Conservation (phyloP, 2,113 vertebrate genomes). For the Upupa epops region DNA sequence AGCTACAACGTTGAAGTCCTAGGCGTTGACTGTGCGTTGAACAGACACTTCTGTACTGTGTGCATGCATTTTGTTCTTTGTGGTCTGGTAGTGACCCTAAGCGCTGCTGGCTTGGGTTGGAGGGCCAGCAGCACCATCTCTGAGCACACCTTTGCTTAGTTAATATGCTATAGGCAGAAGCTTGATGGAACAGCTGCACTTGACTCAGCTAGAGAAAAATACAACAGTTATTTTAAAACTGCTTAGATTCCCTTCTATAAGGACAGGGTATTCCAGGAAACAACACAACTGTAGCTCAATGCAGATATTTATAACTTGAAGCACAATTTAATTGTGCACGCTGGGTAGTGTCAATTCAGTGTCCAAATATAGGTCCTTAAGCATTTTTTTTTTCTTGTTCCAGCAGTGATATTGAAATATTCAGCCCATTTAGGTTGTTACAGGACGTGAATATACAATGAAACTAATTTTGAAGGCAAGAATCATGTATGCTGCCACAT, state of each 20-base stretch:
- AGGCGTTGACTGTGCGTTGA: background rate
- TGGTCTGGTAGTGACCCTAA: background rate
- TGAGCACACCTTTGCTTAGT: background rate
- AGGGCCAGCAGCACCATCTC: background rate
- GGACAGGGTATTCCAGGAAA: slow-evolving; percentile 37
- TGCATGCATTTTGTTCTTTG: background rate
- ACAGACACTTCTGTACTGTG: background rate
- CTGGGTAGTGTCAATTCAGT: background rate
- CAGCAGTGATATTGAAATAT: background rate
- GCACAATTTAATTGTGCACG: background rate
- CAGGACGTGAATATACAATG: background rate
- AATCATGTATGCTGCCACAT: background rate
- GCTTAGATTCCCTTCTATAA: slow-evolving; percentile 3
- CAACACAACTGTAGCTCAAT: background rate
- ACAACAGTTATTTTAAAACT: slow-evolving; percentile 3
- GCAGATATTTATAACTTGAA: slow-evolving; percentile 18
- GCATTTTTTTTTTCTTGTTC: background rate
- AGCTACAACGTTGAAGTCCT: background rate
- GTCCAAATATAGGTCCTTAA: slow-evolving; percentile 15
- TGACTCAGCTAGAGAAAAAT: background rate
- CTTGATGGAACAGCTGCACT: background rate
- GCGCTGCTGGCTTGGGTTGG: background rate
- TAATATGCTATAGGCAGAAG: background rate
- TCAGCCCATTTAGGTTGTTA: background rate
- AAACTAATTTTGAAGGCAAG: background rate